Percentiles rank a stretch among this genome's conserved stretches.
These are phyloP conservation scores for Catalaphyllia jardinei DNA, from an alignment of 64 coral and sea anemone species.

Conservation along the genomic window DNA sequence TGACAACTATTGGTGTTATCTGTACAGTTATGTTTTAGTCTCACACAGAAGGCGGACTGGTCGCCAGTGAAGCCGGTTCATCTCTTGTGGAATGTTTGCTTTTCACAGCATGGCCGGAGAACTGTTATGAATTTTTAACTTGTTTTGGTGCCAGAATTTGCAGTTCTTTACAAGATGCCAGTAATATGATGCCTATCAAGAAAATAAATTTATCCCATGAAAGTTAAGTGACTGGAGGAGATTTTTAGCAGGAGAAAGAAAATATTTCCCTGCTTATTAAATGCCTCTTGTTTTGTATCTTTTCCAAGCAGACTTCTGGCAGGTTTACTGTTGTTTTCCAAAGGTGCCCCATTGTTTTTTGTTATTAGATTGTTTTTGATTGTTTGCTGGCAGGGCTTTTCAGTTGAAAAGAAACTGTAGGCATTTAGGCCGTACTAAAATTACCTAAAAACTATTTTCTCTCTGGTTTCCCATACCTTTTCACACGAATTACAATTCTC, in stretches of 20 bases:
- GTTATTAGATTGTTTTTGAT: neutral
- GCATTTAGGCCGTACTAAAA: neutral
- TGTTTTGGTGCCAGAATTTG: conserved; percentile 2
- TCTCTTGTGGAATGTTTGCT: neutral
- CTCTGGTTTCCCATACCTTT: neutral
- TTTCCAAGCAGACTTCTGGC: neutral
- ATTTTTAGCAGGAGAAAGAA: neutral
- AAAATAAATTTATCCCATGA: neutral
- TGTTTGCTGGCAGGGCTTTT: neutral
- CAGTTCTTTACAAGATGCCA: neutral
- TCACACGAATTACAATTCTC: neutral
- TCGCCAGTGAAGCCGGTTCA: neutral
- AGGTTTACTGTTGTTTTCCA: neutral
- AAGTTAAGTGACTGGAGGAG: neutral
- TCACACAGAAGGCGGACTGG: neutral
- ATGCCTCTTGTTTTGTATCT: neutral
- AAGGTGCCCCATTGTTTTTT: neutral
- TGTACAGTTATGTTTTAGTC: neutral
- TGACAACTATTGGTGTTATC: neutral
- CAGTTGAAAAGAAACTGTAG: neutral
- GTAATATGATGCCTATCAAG: neutral
- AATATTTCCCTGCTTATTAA: neutral
- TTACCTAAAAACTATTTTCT: neutral
- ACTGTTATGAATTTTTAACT: neutral
- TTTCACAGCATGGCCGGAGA: neutral